These are phyloP conservation scores for Hydrotaea cyrtoneurina DNA, from an alignment of 2,888 invertebrate species.

Conservation along the genomic window DNA sequence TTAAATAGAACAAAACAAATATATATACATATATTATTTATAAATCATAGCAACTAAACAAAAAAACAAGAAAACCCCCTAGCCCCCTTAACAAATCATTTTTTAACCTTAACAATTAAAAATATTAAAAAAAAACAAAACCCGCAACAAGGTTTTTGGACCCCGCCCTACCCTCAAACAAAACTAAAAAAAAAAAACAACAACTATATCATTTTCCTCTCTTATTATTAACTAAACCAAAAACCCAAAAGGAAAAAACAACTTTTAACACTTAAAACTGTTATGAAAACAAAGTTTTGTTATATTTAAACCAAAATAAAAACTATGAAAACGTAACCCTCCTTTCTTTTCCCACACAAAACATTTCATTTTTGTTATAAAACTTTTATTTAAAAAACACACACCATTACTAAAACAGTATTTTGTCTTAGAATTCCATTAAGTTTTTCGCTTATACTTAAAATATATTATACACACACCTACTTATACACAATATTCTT, in stretches of 20 bases:
- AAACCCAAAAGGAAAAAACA: slow-evolving; percentile 23
- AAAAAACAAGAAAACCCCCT: background rate
- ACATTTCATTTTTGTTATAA: slow-evolving; percentile 41
- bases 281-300: slow-evolving; percentile 75
- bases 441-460: slow-evolving; percentile 42
- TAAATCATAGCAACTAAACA: slow-evolving; percentile 41
- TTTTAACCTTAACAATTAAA: slow-evolving; percentile 61
- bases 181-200: slow-evolving; percentile 56
- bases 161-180: slow-evolving; percentile 10
- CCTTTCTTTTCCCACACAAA: background rate
- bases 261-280: slow-evolving; percentile 68
- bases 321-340: background rate
- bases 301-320: slow-evolving; percentile 73
- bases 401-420: slow-evolving; percentile 61
- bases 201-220: slow-evolving; percentile 66
- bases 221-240: slow-evolving; percentile 53
- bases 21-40: slow-evolving; percentile 62
- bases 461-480: slow-evolving; percentile 16
- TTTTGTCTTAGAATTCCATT: slow-evolving; percentile 64
- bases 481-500: background rate
- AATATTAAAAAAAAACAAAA: slow-evolving; percentile 60
- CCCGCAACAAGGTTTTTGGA: background rate
- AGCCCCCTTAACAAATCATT: slow-evolving; percentile 38
- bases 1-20: slow-evolving; percentile 58
- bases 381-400: slow-evolving; percentile 10